A percentile compares a stretch with the other conserved stretches of the same genome.
Evolutionary conservation across 2,113 vertebrate genomes (phyloP).

Genomic region (Rhizomys pruinosus): DNA sequence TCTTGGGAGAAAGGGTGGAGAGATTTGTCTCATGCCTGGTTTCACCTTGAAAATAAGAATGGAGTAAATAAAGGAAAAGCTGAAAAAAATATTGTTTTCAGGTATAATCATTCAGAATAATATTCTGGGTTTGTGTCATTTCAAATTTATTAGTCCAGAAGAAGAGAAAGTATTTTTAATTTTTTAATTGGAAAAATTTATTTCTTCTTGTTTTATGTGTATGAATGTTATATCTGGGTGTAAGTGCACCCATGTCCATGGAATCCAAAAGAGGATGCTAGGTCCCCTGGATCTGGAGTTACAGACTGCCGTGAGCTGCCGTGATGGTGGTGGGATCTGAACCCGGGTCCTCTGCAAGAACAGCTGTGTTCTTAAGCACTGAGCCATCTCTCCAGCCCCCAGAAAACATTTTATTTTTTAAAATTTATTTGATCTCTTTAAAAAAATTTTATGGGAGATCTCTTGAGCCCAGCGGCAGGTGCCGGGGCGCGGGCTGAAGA

Average conservation of each 20-base stretch:
- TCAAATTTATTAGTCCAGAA: background rate
- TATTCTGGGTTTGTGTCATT: background rate
- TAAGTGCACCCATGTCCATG: background rate
- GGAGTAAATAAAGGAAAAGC: background rate
- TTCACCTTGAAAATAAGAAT: constrained; percentile 54
- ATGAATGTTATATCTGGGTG: too few relatives aligned
- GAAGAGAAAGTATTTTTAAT: background rate
- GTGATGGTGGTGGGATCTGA: background rate
- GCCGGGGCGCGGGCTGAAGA: too few relatives aligned
- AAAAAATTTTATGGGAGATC: too few relatives aligned
- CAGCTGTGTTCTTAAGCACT: background rate
- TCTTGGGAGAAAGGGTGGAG: background rate
- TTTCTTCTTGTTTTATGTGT: too few relatives aligned
- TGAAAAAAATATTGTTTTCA: constrained; percentile 13
- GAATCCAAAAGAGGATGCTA: background rate
- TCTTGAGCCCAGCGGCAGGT: too few relatives aligned
- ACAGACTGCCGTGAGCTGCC: background rate
- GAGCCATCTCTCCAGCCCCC: background rate
- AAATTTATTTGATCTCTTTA: too few relatives aligned
- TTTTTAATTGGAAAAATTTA: background rate
- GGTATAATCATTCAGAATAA: background rate
- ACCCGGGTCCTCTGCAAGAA: background rate
- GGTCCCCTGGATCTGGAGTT: background rate
- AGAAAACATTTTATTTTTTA: background rate
- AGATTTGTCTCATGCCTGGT: background rate